phyloP scores from a whole-genome alignment of 2,113 vertebrate species.

The Aphyosemion australe region DNA sequence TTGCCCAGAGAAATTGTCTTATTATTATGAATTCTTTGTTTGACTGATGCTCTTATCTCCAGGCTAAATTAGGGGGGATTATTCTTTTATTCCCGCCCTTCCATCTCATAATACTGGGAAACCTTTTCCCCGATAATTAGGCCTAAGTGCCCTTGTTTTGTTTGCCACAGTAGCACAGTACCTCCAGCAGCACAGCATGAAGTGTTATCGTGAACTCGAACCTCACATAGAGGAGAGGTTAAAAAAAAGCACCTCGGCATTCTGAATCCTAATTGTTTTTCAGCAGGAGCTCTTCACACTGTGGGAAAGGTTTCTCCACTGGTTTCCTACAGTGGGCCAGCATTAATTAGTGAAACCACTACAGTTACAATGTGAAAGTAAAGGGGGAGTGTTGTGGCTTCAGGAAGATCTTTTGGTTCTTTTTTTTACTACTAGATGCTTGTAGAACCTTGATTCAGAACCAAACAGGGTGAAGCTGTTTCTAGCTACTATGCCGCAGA shows the following conservation, averaged over 20 bases:
- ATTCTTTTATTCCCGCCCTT: slow-evolving; percentile 52
- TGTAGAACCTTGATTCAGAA: too few relatives aligned
- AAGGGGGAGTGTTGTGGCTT: background rate
- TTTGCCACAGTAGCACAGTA: slow-evolving; percentile 7
- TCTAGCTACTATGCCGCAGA: too few relatives aligned
- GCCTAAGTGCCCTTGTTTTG: slow-evolving; percentile 45
- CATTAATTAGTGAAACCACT: slow-evolving; percentile 18
- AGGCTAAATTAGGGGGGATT: slow-evolving; percentile 52
- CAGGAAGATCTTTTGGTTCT: too few relatives aligned
- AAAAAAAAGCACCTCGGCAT: background rate
- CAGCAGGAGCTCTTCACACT: slow-evolving; percentile 4
- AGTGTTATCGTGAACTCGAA: background rate
- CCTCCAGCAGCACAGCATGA: slow-evolving; percentile 11
- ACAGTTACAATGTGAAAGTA: background rate
- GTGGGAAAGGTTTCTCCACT: slow-evolving; percentile 25
- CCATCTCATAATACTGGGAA: slow-evolving; percentile 38
- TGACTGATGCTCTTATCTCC: slow-evolving; percentile 48
- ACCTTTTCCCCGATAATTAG: slow-evolving; percentile 50
- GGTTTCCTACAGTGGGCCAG: background rate
- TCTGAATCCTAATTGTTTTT: slow-evolving; percentile 15
- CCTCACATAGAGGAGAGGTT: background rate
- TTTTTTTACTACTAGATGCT: too few relatives aligned
- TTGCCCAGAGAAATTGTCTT: slow-evolving; percentile 57
- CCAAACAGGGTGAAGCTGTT: too few relatives aligned
- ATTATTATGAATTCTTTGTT: slow-evolving; percentile 69